A percentile compares a stretch with the other conserved stretches of the same genome.
phyloP scores from a whole-genome alignment of 2,113 vertebrate species.

The Etia nguti region DNA sequence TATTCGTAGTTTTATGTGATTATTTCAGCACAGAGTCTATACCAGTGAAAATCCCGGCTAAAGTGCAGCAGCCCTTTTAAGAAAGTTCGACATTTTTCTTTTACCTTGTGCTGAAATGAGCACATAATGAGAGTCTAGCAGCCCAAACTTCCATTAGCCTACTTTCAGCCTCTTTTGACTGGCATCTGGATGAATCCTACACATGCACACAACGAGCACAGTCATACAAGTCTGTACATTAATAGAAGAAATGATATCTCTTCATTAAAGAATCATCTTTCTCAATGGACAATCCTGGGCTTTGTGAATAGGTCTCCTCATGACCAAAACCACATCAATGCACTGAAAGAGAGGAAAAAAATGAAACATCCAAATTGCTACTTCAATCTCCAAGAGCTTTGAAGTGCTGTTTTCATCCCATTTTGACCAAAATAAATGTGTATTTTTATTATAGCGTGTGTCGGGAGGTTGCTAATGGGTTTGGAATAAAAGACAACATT shows the following conservation, averaged over 20 bases:
- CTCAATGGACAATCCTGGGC: slow-evolving; percentile 55
- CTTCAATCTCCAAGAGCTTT: slow-evolving; percentile 70
- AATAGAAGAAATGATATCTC: slow-evolving; percentile 58
- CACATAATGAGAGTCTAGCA: neutral
- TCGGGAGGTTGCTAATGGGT: slow-evolving; percentile 75
- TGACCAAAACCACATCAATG: slow-evolving; percentile 40
- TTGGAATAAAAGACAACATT: slow-evolving; percentile 75
- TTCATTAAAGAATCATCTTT: slow-evolving; percentile 65
- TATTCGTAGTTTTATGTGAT: neutral
- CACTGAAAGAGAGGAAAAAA: slow-evolving; percentile 39
- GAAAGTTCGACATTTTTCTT: neutral
- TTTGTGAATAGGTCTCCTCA: slow-evolving; percentile 56
- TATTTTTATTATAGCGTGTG: slow-evolving; percentile 70
- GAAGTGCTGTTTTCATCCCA: slow-evolving; percentile 74
- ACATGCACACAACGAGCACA: neutral
- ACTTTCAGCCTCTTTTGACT: slow-evolving; percentile 20
- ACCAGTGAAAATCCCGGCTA: neutral
- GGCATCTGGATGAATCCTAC: neutral
- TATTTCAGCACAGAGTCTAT: neutral
- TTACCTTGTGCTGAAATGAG: neutral
- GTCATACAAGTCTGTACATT: slow-evolving; percentile 15
- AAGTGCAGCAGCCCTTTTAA: neutral
- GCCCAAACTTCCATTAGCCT: slow-evolving; percentile 17
- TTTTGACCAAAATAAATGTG: slow-evolving; percentile 73
- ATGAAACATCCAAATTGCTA: slow-evolving; percentile 69